phyloP scores from a whole-genome alignment of 2,113 vertebrate species.

The Arothron firmamentum region DNA sequence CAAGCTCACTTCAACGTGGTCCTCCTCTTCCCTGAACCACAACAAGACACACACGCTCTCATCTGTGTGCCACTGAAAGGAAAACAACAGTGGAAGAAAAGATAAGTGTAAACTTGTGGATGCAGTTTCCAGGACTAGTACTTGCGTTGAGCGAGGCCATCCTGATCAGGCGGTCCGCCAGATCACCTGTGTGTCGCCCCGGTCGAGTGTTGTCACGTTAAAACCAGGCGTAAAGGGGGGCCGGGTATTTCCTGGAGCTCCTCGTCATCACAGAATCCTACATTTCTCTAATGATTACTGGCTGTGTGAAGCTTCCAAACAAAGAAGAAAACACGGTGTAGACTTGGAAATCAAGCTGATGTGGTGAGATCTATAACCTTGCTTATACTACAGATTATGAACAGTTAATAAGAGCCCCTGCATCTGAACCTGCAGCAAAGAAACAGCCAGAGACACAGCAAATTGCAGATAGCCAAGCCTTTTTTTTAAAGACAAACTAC shows the following conservation, averaged over 20 bases:
- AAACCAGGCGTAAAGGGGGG: too few relatives aligned
- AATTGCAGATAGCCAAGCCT: conserved; percentile 74
- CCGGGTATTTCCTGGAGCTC: conserved; percentile 17
- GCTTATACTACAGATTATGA: conserved; percentile 70
- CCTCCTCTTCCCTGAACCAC: too few relatives aligned
- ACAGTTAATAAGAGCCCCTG: conserved; percentile 62
- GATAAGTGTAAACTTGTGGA: too few relatives aligned
- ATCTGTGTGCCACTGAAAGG: too few relatives aligned
- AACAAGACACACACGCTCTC: too few relatives aligned
- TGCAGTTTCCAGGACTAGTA: too few relatives aligned
- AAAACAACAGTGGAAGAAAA: too few relatives aligned
- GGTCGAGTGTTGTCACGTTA: too few relatives aligned
- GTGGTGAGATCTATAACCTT: conserved; percentile 61
- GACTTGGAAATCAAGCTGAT: conserved; percentile 48
- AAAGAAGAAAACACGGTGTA: conserved; percentile 14
- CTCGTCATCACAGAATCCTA: conserved; percentile 5
- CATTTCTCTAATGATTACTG: conserved; percentile 26
- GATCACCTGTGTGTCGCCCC: too few relatives aligned
- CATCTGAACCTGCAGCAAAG: conserved; percentile 65
- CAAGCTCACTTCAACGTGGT: too few relatives aligned
- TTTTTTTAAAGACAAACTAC: conserved; percentile 73
- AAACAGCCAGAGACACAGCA: conserved; percentile 64
- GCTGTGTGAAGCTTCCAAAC: conserved; percentile 26
- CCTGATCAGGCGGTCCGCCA: too few relatives aligned
- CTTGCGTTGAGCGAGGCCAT: too few relatives aligned